Conservation (phyloP, 2,113 vertebrate genomes). For the Asarcornis scutulata region DNA sequence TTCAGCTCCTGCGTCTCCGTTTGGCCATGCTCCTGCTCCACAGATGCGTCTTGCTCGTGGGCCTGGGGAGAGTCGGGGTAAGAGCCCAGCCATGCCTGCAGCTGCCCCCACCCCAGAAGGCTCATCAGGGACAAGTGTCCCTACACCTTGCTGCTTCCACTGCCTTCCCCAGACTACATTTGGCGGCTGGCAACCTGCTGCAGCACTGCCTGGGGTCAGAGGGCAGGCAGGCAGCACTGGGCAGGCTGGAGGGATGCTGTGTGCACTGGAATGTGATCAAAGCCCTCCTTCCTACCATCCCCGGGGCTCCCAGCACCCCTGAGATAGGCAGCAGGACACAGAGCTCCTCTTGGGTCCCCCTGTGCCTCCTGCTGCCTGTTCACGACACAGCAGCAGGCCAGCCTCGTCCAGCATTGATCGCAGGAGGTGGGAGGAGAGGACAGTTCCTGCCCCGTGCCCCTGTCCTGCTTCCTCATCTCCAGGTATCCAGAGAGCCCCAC, state of each 20-base stretch:
- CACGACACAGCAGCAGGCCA: not conserved
- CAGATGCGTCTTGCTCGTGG: slow-evolving; percentile 28
- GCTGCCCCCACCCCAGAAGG: not conserved
- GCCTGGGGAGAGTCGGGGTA: slow-evolving; percentile 54
- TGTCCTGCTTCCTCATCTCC: not conserved
- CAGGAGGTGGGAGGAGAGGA: not conserved
- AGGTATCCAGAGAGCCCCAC: rapidly evolving
- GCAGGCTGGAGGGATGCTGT: not conserved
- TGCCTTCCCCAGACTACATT: not conserved
- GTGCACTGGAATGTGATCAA: not conserved
- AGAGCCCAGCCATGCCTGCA: not conserved
- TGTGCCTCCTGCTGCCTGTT: not conserved
- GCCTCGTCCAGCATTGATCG: not conserved
- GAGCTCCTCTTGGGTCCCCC: not conserved
- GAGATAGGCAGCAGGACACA: not conserved
- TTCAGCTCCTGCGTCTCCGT: slow-evolving; percentile 65
- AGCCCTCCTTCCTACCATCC: not conserved
- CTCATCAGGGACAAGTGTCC: not conserved
- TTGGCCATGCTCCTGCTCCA: slow-evolving; percentile 65
- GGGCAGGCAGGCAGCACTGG: not conserved
- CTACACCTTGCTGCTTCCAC: not conserved
- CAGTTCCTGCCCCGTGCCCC: not conserved
- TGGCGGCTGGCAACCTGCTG: not conserved
- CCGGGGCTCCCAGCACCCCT: not conserved
- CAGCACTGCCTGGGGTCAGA: not conserved